phyloP scores from a whole-genome alignment of 2,113 vertebrate species.

The Epinephelus lanceolatus region DNA sequence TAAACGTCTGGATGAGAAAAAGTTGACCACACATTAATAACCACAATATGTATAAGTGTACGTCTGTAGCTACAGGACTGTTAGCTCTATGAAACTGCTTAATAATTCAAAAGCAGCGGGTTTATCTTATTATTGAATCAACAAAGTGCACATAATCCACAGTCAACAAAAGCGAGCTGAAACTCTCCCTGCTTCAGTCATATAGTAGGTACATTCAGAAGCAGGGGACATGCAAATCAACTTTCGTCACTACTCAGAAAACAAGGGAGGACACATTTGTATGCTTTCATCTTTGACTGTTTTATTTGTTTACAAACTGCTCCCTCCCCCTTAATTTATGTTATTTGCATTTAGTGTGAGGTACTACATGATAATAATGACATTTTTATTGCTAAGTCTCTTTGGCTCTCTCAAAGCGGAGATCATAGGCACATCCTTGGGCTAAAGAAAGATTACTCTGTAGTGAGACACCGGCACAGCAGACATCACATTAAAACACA shows the following conservation, averaged over 20 bases:
- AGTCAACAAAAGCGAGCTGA: conserved; percentile 15
- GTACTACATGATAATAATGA: conserved; percentile 69
- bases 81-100: not conserved
- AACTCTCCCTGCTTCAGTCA: conserved; percentile 21
- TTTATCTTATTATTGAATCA: conserved; percentile 22
- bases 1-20: no score
- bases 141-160: conserved; percentile 40
- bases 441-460: conserved; percentile 69
- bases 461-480: conserved; percentile 54
- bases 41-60: not conserved
- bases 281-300: conserved; percentile 52
- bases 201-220: conserved; percentile 16
- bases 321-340: conserved; percentile 66
- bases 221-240: conserved; percentile 45
- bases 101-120: conserved; percentile 1
- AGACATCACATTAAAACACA: conserved; percentile 67
- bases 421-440: conserved; percentile 68
- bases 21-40: no score
- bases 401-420: conserved; percentile 64
- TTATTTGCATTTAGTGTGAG: conserved; percentile 70
- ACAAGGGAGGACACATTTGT: conserved; percentile 45
- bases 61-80: not conserved
- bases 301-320: conserved; percentile 60
- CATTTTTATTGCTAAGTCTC: conserved; percentile 69
- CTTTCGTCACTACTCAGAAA: conserved; percentile 17